A percentile compares a stretch with the other conserved stretches of the same genome.
These are phyloP conservation scores for Sardina pilchardus DNA, from an alignment of 2,113 vertebrate genomes.

Conservation along the genomic window DNA sequence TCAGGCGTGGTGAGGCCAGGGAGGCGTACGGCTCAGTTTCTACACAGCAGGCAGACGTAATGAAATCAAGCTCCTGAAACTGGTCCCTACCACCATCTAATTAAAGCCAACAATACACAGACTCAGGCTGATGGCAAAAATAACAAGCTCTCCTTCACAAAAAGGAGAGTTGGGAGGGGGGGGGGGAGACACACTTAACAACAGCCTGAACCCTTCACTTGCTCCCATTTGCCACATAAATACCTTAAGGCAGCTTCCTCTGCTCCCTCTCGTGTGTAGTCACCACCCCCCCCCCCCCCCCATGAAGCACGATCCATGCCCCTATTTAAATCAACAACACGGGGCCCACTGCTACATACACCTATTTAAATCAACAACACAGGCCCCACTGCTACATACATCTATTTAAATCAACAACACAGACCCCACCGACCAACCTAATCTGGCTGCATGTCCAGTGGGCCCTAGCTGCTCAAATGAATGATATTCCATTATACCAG, in stretches of 20 bases:
- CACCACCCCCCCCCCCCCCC: conserved; percentile 53
- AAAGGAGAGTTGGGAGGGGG: not conserved
- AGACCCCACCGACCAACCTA: conserved; percentile 85
- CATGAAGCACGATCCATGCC: conserved; percentile 97
- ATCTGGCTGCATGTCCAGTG: conserved; percentile 89
- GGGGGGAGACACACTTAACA: conserved; percentile 24
- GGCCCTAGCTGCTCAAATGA: conserved; percentile 87
- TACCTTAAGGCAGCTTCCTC: conserved; percentile 93
- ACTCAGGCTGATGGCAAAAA: not conserved
- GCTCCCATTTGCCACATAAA: conserved; percentile 94
- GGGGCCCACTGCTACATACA: conserved; percentile 91
- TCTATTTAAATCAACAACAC: conserved; percentile 99
- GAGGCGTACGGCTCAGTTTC: not conserved
- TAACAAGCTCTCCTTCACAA: not conserved
- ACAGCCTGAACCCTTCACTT: conserved; percentile 66
- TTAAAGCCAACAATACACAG: conserved; percentile 13
- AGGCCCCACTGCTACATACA: conserved; percentile 82
- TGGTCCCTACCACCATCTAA: not conserved
- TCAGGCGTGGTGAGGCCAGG: not conserved
- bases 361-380: conserved; percentile 99
- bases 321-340: conserved; percentile 99
- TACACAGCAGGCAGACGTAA: not conserved
- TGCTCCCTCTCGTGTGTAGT: conserved; percentile 74
- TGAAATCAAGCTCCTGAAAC: not conserved
- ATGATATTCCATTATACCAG: conserved; percentile 92